phyloP scores from a whole-genome alignment of 2,797 vertebrate genomes.

The Brachyalestes nurse region DNA sequence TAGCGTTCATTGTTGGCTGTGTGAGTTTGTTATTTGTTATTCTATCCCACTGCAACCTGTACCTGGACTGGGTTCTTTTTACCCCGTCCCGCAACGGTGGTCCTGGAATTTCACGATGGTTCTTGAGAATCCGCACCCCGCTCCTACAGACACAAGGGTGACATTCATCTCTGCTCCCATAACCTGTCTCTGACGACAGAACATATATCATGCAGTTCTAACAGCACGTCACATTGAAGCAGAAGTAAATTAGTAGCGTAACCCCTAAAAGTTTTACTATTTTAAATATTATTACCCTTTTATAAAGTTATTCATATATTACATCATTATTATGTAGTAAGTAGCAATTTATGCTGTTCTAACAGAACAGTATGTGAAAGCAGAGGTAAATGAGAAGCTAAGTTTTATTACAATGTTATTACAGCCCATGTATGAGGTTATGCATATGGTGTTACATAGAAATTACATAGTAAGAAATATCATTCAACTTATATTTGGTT shows the following conservation, averaged over 20 bases:
- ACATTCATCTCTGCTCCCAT: conserved; percentile 67
- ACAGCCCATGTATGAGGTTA: too few relatives aligned
- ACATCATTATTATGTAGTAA: background rate
- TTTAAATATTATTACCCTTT: background rate
- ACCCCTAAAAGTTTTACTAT: background rate
- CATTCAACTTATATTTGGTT: too few relatives aligned
- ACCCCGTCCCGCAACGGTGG: background rate
- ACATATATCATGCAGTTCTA: background rate
- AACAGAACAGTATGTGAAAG: too few relatives aligned
- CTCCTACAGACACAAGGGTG: conserved; percentile 69
- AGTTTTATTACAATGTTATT: too few relatives aligned
- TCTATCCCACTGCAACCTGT: conserved; percentile 18
- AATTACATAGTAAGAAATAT: too few relatives aligned
- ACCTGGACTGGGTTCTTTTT: conserved; percentile 49
- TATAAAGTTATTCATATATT: background rate
- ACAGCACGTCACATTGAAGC: background rate
- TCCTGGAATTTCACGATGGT: conserved; percentile 71
- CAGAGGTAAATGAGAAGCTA: too few relatives aligned
- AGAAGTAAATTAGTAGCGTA: too few relatives aligned
- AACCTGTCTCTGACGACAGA: background rate
- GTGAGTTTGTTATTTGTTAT: conserved; percentile 20
- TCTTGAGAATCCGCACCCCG: conserved; percentile 71
- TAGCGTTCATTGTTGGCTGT: background rate
- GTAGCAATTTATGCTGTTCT: too few relatives aligned
- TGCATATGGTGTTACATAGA: too few relatives aligned